Conservation (phyloP, 2,888 invertebrate genomes). For the Machimus rusticus region DNA sequence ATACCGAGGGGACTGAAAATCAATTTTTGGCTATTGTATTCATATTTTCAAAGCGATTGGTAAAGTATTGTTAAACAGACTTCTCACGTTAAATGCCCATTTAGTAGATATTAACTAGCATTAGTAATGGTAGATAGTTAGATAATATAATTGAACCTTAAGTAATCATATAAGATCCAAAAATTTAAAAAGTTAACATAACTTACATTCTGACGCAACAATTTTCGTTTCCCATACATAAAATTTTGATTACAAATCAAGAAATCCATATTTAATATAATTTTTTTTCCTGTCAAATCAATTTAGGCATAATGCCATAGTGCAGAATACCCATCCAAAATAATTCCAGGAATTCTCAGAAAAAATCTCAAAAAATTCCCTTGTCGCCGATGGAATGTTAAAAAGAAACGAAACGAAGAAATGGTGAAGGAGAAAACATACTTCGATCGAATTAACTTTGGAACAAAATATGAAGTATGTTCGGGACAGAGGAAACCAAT, state of each 20-base stretch:
- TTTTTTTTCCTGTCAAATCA: background rate
- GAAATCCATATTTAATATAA: background rate
- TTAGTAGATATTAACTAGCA: too few relatives aligned
- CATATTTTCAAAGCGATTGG: too few relatives aligned
- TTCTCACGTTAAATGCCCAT: too few relatives aligned
- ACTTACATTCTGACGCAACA: background rate
- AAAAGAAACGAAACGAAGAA: background rate
- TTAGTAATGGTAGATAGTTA: too few relatives aligned
- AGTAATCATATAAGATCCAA: too few relatives aligned
- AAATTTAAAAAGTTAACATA: too few relatives aligned
- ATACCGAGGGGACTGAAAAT: background rate
- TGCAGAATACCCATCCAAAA: background rate
- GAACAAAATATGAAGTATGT: conserved; percentile 1
- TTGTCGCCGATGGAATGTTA: background rate
- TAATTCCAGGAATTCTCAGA: background rate
- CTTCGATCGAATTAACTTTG: conserved; percentile 4
- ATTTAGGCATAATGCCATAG: background rate
- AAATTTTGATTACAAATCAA: background rate
- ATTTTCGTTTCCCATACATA: background rate
- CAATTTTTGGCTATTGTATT: background rate
- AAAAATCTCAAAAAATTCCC: background rate
- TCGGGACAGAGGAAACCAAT: conserved; percentile 19
- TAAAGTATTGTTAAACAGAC: too few relatives aligned
- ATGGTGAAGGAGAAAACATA: background rate
- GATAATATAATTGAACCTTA: too few relatives aligned